Conservation (phyloP, 2,113 vertebrate species). For the Gymnocephalus cernua region DNA sequence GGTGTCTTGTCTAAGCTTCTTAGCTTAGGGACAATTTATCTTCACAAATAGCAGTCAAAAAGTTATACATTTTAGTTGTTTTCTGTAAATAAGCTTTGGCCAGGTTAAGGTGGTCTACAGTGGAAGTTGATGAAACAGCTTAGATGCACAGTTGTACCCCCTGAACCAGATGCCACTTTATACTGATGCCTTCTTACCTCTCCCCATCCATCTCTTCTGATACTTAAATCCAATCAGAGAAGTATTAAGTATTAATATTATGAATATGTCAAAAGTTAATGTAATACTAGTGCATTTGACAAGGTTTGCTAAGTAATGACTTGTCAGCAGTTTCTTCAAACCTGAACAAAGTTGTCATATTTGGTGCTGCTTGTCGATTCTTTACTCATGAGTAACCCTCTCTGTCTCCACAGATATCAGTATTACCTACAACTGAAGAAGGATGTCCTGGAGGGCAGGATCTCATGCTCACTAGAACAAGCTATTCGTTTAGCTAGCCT, state of each 20-base stretch:
- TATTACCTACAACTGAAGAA: slow-evolving; percentile 99
- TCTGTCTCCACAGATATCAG: slow-evolving; percentile 90
- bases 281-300: no score
- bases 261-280: neutral
- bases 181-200: neutral
- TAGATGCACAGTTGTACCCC: neutral
- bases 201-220: neutral
- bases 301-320: neutral
- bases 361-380: neutral
- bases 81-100: neutral
- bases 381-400: neutral
- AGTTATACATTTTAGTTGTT: neutral
- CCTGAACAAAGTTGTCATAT: neutral
- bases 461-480: slow-evolving; percentile 95
- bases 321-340: neutral
- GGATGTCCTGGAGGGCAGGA: slow-evolving; percentile 94
- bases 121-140: neutral
- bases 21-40: neutral
- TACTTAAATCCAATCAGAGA: neutral
- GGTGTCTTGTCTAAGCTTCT: neutral
- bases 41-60: neutral
- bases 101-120: neutral
- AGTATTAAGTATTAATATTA: neutral
- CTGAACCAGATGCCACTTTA: neutral
- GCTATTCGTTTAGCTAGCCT: slow-evolving; percentile 94